A percentile compares a stretch with the other conserved stretches of the same genome.
Conservation (phyloP, 2,113 vertebrate genomes). For the Brachyistius frenatus region DNA sequence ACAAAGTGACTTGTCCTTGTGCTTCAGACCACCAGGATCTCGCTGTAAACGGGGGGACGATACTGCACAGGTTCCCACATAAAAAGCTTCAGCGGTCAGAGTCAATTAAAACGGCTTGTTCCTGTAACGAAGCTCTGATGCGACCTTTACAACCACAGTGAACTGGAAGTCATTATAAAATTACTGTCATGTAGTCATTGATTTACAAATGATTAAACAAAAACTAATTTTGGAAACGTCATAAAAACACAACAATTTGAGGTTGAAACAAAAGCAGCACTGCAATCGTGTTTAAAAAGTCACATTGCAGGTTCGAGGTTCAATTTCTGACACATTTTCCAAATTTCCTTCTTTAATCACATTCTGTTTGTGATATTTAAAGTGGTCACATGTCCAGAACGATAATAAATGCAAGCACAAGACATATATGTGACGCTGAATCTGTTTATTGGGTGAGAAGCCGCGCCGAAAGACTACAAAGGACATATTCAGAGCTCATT, state of each 20-base stretch:
- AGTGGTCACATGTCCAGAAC: background rate
- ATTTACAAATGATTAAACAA: background rate
- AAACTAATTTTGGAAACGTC: background rate
- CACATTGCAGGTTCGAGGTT: background rate
- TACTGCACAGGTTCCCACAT: conserved; percentile 12
- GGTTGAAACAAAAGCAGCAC: background rate
- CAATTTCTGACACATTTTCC: conserved; percentile 3
- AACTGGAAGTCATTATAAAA: background rate
- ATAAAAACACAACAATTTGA: background rate
- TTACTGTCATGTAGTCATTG: background rate
- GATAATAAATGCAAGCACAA: background rate
- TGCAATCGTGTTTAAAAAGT: conserved; percentile 1
- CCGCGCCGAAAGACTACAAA: no score
- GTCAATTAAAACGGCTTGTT: conserved; percentile 43
- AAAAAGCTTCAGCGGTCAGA: conserved; percentile 28
- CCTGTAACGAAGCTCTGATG: conserved; percentile 9
- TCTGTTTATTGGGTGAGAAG: no score
- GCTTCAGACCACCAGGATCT: conserved; percentile 2
- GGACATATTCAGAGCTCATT: background rate
- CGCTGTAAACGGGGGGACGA: conserved; percentile 8
- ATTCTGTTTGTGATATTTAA: background rate
- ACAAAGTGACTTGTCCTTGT: background rate
- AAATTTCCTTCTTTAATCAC: background rate
- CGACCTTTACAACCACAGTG: conserved; percentile 30
- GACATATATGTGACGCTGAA: background rate